phyloP scores from a whole-genome alignment of 2,888 invertebrate species.

The Cryptophagus acutangulus region DNA sequence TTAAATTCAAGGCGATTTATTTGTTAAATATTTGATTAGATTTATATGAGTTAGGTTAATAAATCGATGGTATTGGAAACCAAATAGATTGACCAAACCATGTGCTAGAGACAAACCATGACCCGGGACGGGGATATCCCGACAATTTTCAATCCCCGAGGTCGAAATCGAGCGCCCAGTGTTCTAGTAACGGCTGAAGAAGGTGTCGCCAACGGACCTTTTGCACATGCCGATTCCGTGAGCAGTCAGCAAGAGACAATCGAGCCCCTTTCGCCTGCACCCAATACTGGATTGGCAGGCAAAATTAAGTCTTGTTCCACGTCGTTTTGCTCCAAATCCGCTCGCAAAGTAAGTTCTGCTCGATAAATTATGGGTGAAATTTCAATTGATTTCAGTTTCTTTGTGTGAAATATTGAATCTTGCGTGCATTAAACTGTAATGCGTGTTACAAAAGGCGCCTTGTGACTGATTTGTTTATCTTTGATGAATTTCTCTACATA shows the following conservation, averaged over 20 bases:
- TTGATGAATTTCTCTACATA: background rate
- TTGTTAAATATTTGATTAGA: too few species aligned
- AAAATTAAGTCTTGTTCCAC: slow-evolving; percentile 58
- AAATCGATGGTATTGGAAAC: too few species aligned
- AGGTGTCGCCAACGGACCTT: slow-evolving; percentile 39
- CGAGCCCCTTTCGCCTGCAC: slow-evolving; percentile 45
- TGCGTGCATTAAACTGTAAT: background rate
- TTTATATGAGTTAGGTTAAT: too few species aligned
- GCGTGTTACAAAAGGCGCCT: too few species aligned
- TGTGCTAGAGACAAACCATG: too few species aligned
- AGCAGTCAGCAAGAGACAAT: slow-evolving; percentile 38
- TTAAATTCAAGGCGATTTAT: too few species aligned
- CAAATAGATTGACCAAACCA: too few species aligned
- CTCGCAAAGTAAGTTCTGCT: slow-evolving; percentile 73
- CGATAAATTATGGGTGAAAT: too few species aligned
- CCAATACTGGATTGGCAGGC: slow-evolving; percentile 47
- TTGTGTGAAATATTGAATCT: too few species aligned
- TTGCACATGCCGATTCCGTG: slow-evolving; percentile 43
- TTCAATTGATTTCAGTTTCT: too few species aligned
- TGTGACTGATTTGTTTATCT: too few species aligned
- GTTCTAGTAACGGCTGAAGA: slow-evolving; percentile 45
- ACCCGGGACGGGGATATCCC: slow-evolving; percentile 60
- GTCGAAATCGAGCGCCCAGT: slow-evolving; percentile 42
- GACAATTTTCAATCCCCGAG: slow-evolving; percentile 70
- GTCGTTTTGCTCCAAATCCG: slow-evolving; percentile 76